These are phyloP conservation scores for Autographa pulchrina DNA, from an alignment of 2,888 invertebrate species.

Conservation along the genomic window DNA sequence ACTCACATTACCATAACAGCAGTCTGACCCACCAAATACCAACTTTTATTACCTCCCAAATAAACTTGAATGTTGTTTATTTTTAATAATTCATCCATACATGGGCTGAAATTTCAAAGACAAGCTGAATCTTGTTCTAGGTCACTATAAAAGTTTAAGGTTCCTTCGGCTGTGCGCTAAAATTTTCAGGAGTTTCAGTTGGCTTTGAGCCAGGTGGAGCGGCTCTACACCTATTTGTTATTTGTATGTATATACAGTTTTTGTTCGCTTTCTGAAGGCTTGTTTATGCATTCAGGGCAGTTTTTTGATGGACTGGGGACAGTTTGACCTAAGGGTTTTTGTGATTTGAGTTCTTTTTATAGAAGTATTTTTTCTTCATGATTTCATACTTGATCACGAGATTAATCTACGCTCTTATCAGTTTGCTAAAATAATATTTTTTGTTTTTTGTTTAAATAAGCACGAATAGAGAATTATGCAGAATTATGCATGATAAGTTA, in stretches of 20 bases:
- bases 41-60: conserved; percentile 13
- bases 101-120: conserved; percentile 47
- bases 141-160: conserved; percentile 69
- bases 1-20: background rate
- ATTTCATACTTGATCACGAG: too few species aligned
- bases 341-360: conserved; percentile 1
- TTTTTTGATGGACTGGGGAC: conserved; percentile 24
- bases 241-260: conserved; percentile 46
- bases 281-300: conserved; percentile 44
- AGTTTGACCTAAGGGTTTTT: conserved; percentile 20
- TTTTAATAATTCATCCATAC: conserved; percentile 46
- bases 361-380: too few species aligned
- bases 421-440: too few species aligned
- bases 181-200: conserved; percentile 71
- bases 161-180: conserved; percentile 59
- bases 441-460: background rate
- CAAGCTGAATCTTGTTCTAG: conserved; percentile 60
- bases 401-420: too few species aligned
- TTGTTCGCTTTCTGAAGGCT: conserved; percentile 43
- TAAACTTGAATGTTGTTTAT: conserved; percentile 21
- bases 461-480: too few species aligned
- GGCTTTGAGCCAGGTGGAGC: conserved; percentile 65
- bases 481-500: too few species aligned
- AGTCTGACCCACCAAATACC: background rate
- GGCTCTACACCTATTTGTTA: conserved; percentile 52